Base-by-base conservation (phyloP, 2,888 invertebrate genomes). In the Dolichomitus sp. region DNA sequence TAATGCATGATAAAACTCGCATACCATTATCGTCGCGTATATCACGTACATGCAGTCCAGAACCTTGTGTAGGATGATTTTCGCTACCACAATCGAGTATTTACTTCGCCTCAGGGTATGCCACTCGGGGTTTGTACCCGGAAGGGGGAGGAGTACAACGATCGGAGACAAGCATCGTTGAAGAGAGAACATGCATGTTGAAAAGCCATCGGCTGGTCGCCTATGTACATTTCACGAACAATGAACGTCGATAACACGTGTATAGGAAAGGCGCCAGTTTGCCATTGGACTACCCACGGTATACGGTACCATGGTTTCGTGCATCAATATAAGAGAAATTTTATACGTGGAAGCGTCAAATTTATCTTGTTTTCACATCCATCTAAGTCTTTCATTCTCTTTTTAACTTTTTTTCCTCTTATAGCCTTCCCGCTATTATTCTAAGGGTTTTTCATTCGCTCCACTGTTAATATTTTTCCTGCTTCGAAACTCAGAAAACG, bases 211-310 rank as follows among this genome's bases (percentile, higher is more conserved):
- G 57, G 57, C 63, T 19, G 48, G 23, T 59, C 19, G 48, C 54
- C 19, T 63, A 9, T 80, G 42, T 68, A 45, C 79, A 73, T 81
- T 83, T 33, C 50, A 37, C 66, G 76, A 84, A 83, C 84, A 84
- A 85, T 84, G 84, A 76, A 79, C 80, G 79, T 84, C 83, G 83
- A 84, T 76, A 59, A 74, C 73, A 40, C 68, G 65, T 82, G 77
- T 84, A 77, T 83, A 79, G 76, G 52, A 27, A 57, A 27, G 33
- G 27, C 30, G 23, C 37, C 63, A 23, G 42, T 33, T 42, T 66
- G 12, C 50, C 30, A 42, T 33, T n/a, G 19, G 48, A 57, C 48
- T 23, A 11, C 19, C 14, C 37, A 57, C 52, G 27, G 69, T 63
- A 50, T 30, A 11, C 11, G 61, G 52, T 50, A 27, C 27, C 33